Evolutionary conservation across 2,888 invertebrate genomes (phyloP), one percentile per base, ranked within the genome.

Genomic region (Zootermopsis nevadensis): DNA sequence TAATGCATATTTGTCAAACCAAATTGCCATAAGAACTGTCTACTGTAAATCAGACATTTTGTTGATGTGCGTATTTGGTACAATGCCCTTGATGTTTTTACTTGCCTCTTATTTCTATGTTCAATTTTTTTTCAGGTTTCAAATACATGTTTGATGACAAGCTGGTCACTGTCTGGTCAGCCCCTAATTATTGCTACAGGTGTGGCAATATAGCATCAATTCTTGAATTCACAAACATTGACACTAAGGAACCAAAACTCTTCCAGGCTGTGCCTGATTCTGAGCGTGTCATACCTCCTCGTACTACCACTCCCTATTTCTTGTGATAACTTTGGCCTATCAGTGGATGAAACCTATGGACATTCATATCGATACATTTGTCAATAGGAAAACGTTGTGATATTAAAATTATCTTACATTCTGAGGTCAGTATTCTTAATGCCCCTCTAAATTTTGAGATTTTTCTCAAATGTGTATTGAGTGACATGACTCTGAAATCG

Each of bases 171-270:
- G 98, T 99, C 2, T 99, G 99, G 98, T 98, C 99, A 27, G 99
- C 99, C 8, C 99, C 99, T 7, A 99, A 99, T 91, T 99, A 99
- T 90, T 99, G 99, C 90, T 99, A 99, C 89, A 94, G 99, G 38
- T 99, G 99, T 89, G 99, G 99, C 77, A 99, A 99, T 89, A 95
- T 98, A 82, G 99, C 99, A 7, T 98, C 99, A 80, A 99, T 99
- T 87, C 91, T 99, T 88, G 95, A 96, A 89, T 97, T 99, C 89
- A 93, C 93, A 84, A 93, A 94, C 85, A 93, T 94, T 12, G 95
- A 96, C 86, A 93, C 94, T 86, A 93, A 95, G 88, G 93, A 93
- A 86, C 93, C 96, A 31, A 97, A 97, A 90, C 92, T 99, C 87
- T 99, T 99, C 90, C 93, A 96, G 87, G 99, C 99, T 60, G 99